Evolutionary conservation across 2,797 vertebrate species (phyloP).

Genomic region (Artibeus jamaicensis): DNA sequence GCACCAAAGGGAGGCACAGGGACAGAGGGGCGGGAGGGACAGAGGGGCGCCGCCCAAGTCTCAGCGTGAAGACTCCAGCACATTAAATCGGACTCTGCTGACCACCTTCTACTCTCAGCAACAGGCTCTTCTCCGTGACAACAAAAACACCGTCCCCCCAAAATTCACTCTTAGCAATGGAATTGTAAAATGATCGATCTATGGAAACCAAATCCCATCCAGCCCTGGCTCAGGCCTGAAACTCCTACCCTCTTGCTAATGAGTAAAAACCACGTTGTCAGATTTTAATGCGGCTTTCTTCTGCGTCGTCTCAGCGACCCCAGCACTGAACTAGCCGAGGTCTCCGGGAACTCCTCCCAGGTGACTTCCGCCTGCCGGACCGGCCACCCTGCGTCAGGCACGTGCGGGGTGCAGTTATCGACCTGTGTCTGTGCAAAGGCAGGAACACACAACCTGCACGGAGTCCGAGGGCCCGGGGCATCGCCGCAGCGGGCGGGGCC

Average conservation of each 20-base stretch:
- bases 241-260: background rate
- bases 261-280: background rate
- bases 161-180: background rate
- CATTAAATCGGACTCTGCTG: background rate
- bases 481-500: no score
- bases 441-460: background rate
- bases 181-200: background rate
- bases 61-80: background rate
- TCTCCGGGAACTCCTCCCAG: no score
- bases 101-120: background rate
- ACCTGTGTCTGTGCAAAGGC: background rate
- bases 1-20: background rate
- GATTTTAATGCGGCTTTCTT: background rate
- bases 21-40: background rate
- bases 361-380: no score
- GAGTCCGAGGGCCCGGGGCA: background rate
- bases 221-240: background rate
- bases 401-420: accelerated
- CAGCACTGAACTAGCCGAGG: background rate
- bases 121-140: background rate
- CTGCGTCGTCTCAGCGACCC: background rate
- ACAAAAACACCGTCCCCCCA: background rate
- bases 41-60: no score
- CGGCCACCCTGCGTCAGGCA: accelerated
- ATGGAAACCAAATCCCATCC: background rate